phyloP scores from a whole-genome alignment of 2,888 invertebrate species.

The Ametastegia equiseti region DNA sequence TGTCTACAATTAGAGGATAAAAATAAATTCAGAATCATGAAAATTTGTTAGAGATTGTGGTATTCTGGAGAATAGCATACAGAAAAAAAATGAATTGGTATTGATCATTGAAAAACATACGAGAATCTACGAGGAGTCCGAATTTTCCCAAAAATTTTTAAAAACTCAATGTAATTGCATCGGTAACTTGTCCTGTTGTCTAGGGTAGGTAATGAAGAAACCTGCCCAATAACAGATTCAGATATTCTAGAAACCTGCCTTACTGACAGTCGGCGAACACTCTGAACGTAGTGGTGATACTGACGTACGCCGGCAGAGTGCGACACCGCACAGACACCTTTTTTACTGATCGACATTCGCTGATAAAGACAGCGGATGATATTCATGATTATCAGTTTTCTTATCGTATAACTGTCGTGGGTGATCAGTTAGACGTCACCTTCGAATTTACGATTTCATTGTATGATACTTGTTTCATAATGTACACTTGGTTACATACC shows the following conservation, averaged over 20 bases:
- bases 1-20: no score
- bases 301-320: neutral
- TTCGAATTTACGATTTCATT: neutral
- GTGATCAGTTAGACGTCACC: neutral
- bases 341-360: neutral
- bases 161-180: no score
- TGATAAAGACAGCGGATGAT: neutral
- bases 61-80: no score
- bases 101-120: no score
- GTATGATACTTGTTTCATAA: neutral
- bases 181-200: neutral
- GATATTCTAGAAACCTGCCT: neutral
- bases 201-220: constrained; percentile 18
- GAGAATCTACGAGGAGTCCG: no score
- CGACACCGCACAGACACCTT: neutral
- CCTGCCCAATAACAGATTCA: neutral
- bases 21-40: no score
- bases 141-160: no score
- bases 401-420: neutral
- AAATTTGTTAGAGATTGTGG: no score
- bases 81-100: no score
- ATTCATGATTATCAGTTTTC: neutral
- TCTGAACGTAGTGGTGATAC: neutral
- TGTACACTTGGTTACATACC: neutral
- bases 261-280: neutral